phyloP scores from a whole-genome alignment of 2,113 vertebrate genomes.

The Agelaius phoeniceus region DNA sequence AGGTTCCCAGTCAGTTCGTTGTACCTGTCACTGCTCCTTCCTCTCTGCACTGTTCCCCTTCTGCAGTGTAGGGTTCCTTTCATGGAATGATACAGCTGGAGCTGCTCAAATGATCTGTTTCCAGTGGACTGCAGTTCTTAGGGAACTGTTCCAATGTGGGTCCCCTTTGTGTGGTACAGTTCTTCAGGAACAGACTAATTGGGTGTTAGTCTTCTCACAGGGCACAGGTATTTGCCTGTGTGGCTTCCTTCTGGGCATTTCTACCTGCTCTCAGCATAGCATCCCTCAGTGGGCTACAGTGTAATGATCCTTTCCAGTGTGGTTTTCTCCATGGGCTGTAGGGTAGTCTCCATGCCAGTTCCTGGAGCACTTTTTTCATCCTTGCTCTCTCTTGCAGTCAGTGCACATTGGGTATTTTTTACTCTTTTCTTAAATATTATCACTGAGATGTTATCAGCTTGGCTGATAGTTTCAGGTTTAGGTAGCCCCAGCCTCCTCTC shows the following conservation, averaged over 20 bases:
- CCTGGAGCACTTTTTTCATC: fast-evolving
- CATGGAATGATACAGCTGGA: not conserved
- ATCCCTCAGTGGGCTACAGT: fast-evolving
- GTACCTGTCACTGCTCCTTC: not conserved
- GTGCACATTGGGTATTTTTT: not conserved
- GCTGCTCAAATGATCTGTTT: not conserved
- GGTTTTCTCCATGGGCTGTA: not conserved
- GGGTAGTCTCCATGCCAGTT: not conserved
- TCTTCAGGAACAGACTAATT: not conserved
- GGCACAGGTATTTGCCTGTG: not conserved
- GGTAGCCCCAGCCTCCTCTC: not conserved
- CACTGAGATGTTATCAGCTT: not conserved
- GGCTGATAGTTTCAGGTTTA: not conserved
- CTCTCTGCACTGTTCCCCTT: fast-evolving
- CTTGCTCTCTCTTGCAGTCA: fast-evolving
- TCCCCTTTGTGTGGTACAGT: not conserved
- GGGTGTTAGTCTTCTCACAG: fast-evolving
- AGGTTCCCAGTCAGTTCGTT: not conserved
- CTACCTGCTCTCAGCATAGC: fast-evolving
- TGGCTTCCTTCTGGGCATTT: not conserved
- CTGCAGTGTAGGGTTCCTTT: not conserved
- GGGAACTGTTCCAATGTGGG: not conserved
- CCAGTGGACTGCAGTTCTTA: not conserved
- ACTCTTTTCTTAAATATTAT: not conserved
- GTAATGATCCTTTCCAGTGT: fast-evolving